Conservation (phyloP, 2,113 vertebrate species). For the Clupea harengus region DNA sequence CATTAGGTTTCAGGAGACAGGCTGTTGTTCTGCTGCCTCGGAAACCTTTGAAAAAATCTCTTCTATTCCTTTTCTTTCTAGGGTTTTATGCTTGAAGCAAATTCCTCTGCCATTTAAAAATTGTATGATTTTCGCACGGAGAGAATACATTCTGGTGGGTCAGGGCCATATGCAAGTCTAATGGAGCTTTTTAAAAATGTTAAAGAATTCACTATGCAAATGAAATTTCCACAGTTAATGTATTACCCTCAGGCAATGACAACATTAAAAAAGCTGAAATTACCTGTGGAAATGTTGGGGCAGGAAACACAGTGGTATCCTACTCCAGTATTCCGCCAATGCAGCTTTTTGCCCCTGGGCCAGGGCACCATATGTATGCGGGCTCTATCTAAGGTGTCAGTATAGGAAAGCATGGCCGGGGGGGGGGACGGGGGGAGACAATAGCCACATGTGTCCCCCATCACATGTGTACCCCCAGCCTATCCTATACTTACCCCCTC, state of each 20-base stretch:
- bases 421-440: neutral
- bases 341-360: neutral
- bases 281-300: neutral
- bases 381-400: neutral
- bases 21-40: neutral
- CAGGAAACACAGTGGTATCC: neutral
- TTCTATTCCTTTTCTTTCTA: neutral
- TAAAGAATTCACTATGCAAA: slow-evolving; percentile 14
- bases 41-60: neutral
- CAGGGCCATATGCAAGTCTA: neutral
- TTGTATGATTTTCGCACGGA: neutral
- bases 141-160: neutral
- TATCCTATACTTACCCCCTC: neutral
- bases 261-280: neutral
- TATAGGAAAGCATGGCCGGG: neutral
- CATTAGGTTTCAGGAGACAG: neutral
- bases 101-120: neutral
- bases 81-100: slow-evolving; percentile 7
- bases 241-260: neutral
- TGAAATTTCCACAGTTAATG: slow-evolving; percentile 6
- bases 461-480: neutral
- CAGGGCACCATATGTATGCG: neutral
- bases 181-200: slow-evolving; percentile 5
- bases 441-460: neutral
- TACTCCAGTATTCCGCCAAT: neutral